Conservation (phyloP, 2,888 invertebrate species). For the Masnerella sp. region DNA sequence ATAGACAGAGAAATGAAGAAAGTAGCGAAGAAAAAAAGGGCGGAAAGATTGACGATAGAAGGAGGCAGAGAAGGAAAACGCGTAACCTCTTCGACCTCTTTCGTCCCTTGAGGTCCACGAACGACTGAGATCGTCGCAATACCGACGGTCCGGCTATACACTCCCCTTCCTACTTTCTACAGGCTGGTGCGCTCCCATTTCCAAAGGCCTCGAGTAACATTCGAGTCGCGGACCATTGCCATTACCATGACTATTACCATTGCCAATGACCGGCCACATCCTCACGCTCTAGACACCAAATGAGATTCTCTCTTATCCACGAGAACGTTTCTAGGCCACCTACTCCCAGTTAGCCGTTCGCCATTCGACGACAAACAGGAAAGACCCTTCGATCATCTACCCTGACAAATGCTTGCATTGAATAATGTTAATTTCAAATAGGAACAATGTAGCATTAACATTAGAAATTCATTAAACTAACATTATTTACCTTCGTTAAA, state of each 20-base stretch:
- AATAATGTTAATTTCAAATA: no score
- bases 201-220: conserved; percentile 68
- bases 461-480: no score
- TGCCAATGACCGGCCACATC: conserved; percentile 67
- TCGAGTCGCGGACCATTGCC: conserved; percentile 64
- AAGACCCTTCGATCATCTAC: conserved; percentile 33
- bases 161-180: conserved; percentile 65
- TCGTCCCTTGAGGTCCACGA: conserved; percentile 78
- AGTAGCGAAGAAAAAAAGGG: no score
- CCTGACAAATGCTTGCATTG: no score
- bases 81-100: conserved; percentile 76
- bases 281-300: conserved; percentile 36
- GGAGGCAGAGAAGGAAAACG: no score
- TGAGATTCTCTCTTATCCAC: conserved; percentile 48
- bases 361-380: conserved; percentile 5
- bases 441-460: no score
- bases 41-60: no score
- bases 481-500: no score
- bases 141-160: conserved; percentile 73
- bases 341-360: conserved; percentile 35
- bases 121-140: conserved; percentile 75
- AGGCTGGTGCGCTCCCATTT: conserved; percentile 74
- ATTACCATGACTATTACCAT: conserved; percentile 68
- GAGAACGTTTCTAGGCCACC: conserved; percentile 54
- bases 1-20: no score